These are phyloP conservation scores for Odontocerum albicorne DNA, from an alignment of 2,888 invertebrate species.

Conservation along the genomic window DNA sequence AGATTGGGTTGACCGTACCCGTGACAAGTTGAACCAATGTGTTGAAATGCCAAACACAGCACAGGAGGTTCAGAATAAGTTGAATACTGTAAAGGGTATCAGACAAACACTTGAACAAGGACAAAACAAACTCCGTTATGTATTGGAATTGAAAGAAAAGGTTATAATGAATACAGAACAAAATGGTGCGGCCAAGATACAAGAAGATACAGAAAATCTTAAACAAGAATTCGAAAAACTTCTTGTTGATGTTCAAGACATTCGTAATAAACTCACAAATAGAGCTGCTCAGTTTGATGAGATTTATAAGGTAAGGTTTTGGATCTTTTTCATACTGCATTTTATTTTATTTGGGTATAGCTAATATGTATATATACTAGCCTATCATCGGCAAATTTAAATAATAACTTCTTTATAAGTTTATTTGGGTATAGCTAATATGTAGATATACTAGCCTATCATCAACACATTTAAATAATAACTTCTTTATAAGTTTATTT, in stretches of 20 bases:
- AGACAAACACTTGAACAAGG: conserved; percentile 93
- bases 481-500: no score
- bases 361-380: no score
- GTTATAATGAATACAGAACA: conserved; percentile 92
- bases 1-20: conserved; percentile 89
- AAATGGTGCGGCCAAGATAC: conserved; percentile 83
- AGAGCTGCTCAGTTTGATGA: conserved; percentile 83
- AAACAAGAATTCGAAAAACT: conserved; percentile 90
- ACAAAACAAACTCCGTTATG: conserved; percentile 81
- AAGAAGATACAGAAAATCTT: conserved; percentile 87
- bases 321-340: not conserved
- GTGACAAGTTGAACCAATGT: conserved; percentile 82
- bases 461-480: no score
- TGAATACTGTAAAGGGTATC: conserved; percentile 83
- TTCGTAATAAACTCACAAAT: conserved; percentile 71
- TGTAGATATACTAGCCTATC: no score
- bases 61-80: conserved; percentile 81
- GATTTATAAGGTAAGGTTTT: conserved; percentile 68
- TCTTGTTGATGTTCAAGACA: conserved; percentile 77
- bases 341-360: not conserved
- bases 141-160: conserved; percentile 88
- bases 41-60: conserved; percentile 78
- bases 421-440: not conserved
- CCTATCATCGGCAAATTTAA: no score
- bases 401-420: no score